Evolutionary conservation across 2,113 vertebrate species (phyloP).

Genomic region (Pantherophis guttatus): DNA sequence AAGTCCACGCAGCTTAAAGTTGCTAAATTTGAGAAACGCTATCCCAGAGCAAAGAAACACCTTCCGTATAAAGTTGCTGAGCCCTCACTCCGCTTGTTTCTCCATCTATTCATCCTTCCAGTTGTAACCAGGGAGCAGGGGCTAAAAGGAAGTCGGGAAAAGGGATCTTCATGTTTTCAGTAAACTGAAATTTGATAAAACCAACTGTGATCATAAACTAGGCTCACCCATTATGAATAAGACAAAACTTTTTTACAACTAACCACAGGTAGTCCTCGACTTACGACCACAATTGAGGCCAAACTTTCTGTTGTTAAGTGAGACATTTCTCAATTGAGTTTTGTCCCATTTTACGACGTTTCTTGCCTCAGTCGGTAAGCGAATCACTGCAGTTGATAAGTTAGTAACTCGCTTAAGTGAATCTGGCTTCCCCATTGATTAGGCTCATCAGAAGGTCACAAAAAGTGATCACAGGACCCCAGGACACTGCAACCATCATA

Average conservation of each 20-base stretch:
- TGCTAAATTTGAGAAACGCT: not conserved
- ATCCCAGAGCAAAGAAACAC: not conserved
- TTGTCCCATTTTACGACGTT: too few species aligned
- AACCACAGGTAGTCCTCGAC: not conserved
- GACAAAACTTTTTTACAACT: not conserved
- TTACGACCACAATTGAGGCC: too few species aligned
- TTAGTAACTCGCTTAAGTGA: too few species aligned
- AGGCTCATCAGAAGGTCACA: too few species aligned
- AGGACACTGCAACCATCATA: too few species aligned
- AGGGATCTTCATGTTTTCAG: not conserved
- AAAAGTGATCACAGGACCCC: too few species aligned
- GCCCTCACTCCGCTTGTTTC: not conserved
- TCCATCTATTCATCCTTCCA: not conserved
- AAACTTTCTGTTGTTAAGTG: too few species aligned
- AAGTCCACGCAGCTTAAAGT: not conserved
- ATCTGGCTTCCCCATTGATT: too few species aligned
- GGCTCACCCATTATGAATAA: not conserved
- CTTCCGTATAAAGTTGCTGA: not conserved
- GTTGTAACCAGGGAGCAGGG: not conserved
- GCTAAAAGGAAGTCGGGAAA: not conserved
- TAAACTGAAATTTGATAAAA: not conserved
- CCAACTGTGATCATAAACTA: not conserved
- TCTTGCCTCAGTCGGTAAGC: too few species aligned
- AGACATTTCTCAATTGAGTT: too few species aligned
- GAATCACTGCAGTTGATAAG: too few species aligned